Conservation (phyloP, 1,140 invertebrate species). For the Drosophila pseudoobscura region DNA sequence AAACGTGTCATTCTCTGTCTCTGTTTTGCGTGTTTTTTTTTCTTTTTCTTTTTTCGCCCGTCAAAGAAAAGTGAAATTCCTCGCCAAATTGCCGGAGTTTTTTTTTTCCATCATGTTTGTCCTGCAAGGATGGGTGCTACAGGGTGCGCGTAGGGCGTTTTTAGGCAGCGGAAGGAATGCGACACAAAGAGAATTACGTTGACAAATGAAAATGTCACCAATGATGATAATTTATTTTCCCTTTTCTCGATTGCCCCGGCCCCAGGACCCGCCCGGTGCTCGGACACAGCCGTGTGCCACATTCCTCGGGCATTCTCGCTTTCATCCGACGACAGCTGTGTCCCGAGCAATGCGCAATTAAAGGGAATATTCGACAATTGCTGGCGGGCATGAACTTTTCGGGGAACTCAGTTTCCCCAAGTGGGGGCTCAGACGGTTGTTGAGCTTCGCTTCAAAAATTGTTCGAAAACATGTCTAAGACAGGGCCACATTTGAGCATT, state of each 20-base stretch:
- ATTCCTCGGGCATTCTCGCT: conserved; percentile 60
- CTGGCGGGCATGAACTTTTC: background rate
- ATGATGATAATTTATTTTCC: conserved; percentile 80
- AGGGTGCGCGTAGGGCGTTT: conserved; percentile 56
- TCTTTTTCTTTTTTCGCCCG: background rate
- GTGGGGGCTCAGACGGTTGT: too few relatives aligned
- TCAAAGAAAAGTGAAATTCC: conserved; percentile 68
- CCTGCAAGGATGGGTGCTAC: conserved; percentile 39
- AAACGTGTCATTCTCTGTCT: conserved; percentile 45
- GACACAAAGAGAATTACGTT: conserved; percentile 73
- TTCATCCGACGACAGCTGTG: conserved; percentile 58
- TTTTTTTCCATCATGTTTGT: conserved; percentile 43
- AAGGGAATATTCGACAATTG: conserved; percentile 59
- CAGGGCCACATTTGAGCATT: too few relatives aligned
- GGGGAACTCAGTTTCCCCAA: too few relatives aligned
- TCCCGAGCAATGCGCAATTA: conserved; percentile 61
- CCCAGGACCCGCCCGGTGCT: background rate
- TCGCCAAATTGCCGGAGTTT: conserved; percentile 58
- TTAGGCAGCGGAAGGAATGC: conserved; percentile 68
- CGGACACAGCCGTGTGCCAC: conserved; percentile 35
- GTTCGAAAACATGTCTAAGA: too few relatives aligned
- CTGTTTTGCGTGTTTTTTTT: background rate
- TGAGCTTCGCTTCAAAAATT: too few relatives aligned
- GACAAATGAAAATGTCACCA: conserved; percentile 80
- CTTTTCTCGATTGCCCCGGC: conserved; percentile 62